Base-by-base conservation (phyloP, 1,140 invertebrate species). In the Drosophila malerkotliana region DNA sequence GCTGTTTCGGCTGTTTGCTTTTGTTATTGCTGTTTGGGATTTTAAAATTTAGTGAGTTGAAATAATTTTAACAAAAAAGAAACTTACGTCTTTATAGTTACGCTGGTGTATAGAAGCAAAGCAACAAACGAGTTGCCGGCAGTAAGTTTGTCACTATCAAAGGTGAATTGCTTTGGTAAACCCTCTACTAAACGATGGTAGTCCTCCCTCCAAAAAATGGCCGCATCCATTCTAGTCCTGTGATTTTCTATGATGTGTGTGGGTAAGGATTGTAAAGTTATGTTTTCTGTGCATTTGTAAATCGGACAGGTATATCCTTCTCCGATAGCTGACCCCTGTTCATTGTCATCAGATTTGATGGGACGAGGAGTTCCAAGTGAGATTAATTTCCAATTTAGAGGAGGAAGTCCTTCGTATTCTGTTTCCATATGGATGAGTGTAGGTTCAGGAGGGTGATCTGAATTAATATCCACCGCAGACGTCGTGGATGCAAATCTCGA, bases 61-160 rank as follows among this genome's bases (percentile, higher is more conserved):
- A 28, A 28, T 28, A 28, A 28, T 28, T 28, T 28, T 28, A 7
- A 0, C 4, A 28, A 28, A 28, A 6, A 3, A 10, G 4, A 5
- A 45, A 55, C 60, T 37, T 26, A 63, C 60, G 5, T 5, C 0
- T n/a, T 15, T 3, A 15, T 28, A 2, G 12, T 21, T 2, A 63
- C 1, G n/a, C 52, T 63, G 14, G 6, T 56, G 10, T 63, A 62
- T 1, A 28, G 14, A 10, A 60, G 24, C 7, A 60, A 24, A 3
- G 57, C 7, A 5, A 60, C 57, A 12, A 51, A 60, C 9, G 21
- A n/a, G n/a, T 37, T 60, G 2, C 57, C 57, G 10, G 26, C 7
- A 7, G 21, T 28, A 4, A 60, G 14, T 2, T 9, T n/a, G 8
- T 37, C 47, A 10, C n/a, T 26, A 9, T 60, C 14, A 7, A 51